Conservation (phyloP, 1,140 invertebrate species). For the Lepidotrigona ventralis region DNA sequence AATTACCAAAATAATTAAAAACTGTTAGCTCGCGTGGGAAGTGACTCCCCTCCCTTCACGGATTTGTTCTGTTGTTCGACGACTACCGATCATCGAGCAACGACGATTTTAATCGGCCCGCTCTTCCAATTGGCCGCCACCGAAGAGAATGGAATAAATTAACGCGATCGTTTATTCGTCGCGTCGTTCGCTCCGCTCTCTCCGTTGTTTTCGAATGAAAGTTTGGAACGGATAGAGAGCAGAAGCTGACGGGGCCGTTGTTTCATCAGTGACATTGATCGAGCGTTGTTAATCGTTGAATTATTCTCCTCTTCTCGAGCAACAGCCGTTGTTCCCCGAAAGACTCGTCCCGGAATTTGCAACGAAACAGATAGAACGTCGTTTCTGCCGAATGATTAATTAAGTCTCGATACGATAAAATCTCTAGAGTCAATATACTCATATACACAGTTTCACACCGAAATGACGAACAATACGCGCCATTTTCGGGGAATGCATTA, state of each 20-base stretch:
- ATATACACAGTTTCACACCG: too few species aligned
- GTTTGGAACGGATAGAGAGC: neutral
- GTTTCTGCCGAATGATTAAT: neutral
- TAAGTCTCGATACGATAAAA: neutral
- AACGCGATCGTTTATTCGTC: conserved; percentile 29
- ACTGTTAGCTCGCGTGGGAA: conserved; percentile 73
- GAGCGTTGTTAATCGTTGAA: neutral
- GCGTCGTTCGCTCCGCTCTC: neutral
- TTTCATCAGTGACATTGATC: neutral
- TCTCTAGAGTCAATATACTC: neutral
- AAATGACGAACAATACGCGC: neutral
- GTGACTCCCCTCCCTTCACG: conserved; percentile 32
- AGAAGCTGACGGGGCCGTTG: conserved; percentile 3
- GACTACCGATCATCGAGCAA: conserved; percentile 21
- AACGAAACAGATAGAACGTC: neutral
- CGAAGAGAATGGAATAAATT: conserved; percentile 32
- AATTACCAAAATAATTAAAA: conserved; percentile 80
- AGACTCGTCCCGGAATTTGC: neutral
- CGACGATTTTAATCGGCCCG: neutral
- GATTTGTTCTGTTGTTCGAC: neutral
- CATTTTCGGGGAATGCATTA: neutral
- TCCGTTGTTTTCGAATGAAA: neutral
- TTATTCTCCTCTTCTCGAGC: neutral
- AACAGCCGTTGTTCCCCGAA: neutral
- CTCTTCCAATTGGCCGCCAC: too few species aligned